A percentile compares a stretch with the other conserved stretches of the same genome.
These are phyloP conservation scores for Caenorhabditis auriculariae DNA, from an alignment of 2,888 invertebrate species.

Conservation along the genomic window DNA sequence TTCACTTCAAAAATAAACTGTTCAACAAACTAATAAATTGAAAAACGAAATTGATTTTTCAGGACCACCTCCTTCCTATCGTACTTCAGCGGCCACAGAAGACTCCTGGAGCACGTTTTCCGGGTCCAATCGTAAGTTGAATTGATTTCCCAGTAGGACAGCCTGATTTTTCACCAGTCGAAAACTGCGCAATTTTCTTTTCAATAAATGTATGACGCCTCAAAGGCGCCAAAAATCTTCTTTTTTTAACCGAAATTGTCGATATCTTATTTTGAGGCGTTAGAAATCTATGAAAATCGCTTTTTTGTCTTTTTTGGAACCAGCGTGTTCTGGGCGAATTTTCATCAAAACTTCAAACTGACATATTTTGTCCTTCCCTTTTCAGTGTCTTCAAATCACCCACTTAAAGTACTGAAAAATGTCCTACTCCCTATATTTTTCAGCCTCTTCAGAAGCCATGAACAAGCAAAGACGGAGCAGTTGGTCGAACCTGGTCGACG, in stretches of 20 bases:
- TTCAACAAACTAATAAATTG: too few species aligned
- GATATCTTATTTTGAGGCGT: not conserved
- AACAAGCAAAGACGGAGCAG: conserved; percentile 40
- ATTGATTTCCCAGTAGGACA: not conserved
- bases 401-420: too few species aligned
- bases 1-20: too few species aligned
- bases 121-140: conserved; percentile 21
- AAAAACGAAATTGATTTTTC: too few species aligned
- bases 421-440: too few species aligned
- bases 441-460: conserved; percentile 15
- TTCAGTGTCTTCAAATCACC: too few species aligned
- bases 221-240: not conserved
- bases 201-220: not conserved
- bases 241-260: not conserved
- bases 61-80: conserved; percentile 46
- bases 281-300: too few species aligned
- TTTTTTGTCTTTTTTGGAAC: too few species aligned
- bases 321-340: too few species aligned
- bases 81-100: conserved; percentile 32
- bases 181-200: not conserved
- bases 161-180: not conserved
- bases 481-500: conserved; percentile 48
- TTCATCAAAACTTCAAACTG: too few species aligned
- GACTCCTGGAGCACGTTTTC: conserved; percentile 43
- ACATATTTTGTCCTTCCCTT: too few species aligned